Evolutionary conservation across 2,113 vertebrate species (phyloP).

Genomic region (Pachycephala philippinensis): DNA sequence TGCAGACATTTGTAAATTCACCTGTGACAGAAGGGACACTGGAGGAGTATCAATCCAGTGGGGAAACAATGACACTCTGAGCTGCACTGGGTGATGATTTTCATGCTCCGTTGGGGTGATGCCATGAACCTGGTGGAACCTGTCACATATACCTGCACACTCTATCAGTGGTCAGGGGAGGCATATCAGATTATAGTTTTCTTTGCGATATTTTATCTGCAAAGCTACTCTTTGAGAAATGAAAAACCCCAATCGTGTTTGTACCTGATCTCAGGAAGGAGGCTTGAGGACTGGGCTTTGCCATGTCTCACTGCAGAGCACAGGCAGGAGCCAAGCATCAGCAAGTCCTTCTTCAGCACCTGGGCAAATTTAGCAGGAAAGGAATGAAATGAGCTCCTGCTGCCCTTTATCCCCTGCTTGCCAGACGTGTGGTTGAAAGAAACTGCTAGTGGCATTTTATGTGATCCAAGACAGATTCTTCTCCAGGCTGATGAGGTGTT

Average conservation of each 20-base stretch:
- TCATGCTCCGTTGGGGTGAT: rapidly evolving
- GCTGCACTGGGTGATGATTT: background rate
- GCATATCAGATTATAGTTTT: background rate
- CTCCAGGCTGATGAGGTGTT: background rate
- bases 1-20: background rate
- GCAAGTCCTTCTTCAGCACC: background rate
- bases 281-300: background rate
- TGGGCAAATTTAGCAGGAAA: background rate
- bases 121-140: background rate
- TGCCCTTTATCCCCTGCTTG: background rate
- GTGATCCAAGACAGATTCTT: background rate
- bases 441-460: background rate
- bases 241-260: rapidly evolving
- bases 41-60: no score
- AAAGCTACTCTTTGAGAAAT: background rate
- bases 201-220: background rate
- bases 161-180: background rate
- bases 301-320: background rate
- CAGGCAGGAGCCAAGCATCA: background rate
- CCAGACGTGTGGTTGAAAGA: background rate
- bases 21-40: background rate
- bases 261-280: background rate
- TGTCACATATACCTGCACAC: background rate
- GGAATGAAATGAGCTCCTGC: background rate
- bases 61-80: background rate